phyloP scores from a whole-genome alignment of 2,797 vertebrate species.

The Malurus leucopterus region DNA sequence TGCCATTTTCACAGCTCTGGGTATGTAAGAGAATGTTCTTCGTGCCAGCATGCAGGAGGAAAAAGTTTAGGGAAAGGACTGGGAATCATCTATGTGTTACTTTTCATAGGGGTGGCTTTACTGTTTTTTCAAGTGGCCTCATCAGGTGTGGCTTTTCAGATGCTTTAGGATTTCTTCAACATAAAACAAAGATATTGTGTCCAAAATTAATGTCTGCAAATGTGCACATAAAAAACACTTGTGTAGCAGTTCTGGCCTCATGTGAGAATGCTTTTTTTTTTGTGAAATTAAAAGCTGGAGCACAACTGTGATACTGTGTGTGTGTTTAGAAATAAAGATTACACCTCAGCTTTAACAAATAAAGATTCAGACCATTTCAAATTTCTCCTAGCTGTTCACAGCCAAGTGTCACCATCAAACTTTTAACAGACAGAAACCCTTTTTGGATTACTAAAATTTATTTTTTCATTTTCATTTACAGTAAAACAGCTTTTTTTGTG shows the following conservation, averaged over 20 bases:
- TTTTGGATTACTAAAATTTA: neutral
- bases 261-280: neutral
- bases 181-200: fast-evolving
- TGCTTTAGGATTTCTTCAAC: neutral
- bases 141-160: neutral
- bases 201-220: neutral
- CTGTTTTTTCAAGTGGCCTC: fast-evolving
- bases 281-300: neutral
- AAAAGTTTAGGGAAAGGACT: neutral
- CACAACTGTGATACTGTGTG: neutral
- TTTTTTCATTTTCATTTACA: neutral
- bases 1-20: neutral
- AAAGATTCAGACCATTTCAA: neutral
- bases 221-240: neutral
- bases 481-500: neutral
- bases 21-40: neutral
- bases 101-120: neutral
- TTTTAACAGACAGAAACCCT: neutral
- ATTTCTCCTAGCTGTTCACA: neutral
- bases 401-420: neutral
- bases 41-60: fast-evolving
- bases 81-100: neutral
- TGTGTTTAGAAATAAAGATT: neutral
- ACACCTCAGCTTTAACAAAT: neutral
- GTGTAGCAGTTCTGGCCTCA: neutral